These are phyloP conservation scores for Monoplex corrugatus DNA, from an alignment of 2,888 invertebrate genomes.

Conservation along the genomic window DNA sequence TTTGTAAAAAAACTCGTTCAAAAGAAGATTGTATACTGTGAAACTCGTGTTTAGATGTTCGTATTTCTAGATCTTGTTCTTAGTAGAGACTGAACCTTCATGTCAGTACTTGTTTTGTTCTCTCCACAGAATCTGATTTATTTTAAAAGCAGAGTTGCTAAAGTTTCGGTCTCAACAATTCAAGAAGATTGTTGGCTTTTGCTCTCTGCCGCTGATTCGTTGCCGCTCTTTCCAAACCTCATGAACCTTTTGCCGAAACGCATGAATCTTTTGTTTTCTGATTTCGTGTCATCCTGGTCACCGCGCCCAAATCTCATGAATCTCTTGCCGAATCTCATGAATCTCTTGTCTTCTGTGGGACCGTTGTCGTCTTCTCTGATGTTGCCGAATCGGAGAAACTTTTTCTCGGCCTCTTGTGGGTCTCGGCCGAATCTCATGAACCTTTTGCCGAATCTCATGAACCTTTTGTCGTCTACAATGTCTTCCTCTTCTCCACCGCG, in stretches of 20 bases:
- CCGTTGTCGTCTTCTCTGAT: constrained; percentile 23
- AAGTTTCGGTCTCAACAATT: background rate
- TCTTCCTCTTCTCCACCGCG: constrained; percentile 27
- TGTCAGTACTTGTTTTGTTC: too few relatives aligned
- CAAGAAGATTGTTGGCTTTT: constrained; percentile 32
- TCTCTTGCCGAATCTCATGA: constrained; percentile 73
- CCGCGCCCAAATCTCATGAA: constrained; percentile 74
- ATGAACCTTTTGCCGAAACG: constrained; percentile 65
- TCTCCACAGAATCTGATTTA: background rate
- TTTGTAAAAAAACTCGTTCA: too few relatives aligned
- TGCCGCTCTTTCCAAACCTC: constrained; percentile 39
- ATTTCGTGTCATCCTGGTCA: background rate
- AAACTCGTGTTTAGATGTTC: too few relatives aligned
- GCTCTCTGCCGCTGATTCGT: constrained; percentile 56
- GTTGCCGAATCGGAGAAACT: constrained; percentile 72
- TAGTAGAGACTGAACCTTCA: too few relatives aligned
- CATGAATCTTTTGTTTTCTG: constrained; percentile 68
- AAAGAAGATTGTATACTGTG: too few relatives aligned
- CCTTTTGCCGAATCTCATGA: constrained; percentile 73
- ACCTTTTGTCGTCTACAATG: constrained; percentile 63
- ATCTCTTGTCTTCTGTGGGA: constrained; percentile 65
- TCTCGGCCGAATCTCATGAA: constrained; percentile 67
- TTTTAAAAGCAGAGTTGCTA: background rate
- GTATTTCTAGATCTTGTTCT: too few relatives aligned
- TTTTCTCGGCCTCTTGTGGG: constrained; percentile 59